A percentile compares a stretch with the other conserved stretches of the same genome.
These are phyloP conservation scores for Macaria liturata DNA, from an alignment of 2,888 invertebrate genomes.

Conservation along the genomic window DNA sequence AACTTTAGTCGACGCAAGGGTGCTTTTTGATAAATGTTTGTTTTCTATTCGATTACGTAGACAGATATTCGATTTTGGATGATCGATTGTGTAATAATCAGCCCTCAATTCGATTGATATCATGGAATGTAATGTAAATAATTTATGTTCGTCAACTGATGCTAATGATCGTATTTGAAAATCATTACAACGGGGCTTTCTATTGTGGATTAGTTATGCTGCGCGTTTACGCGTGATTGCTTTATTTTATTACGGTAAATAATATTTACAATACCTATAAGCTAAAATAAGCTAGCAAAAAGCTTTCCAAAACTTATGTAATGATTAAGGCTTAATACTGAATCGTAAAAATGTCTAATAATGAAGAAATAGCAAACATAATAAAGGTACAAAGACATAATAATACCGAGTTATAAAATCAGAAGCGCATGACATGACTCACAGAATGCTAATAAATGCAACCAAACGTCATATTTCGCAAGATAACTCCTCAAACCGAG, in stretches of 20 bases:
- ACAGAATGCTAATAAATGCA: background rate
- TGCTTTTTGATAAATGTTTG: conserved; percentile 64
- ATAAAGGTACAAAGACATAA: too few species aligned
- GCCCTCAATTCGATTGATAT: conserved; percentile 40
- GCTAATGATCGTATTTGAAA: conserved; percentile 17
- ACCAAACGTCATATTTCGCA: conserved; percentile 22
- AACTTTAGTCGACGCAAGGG: conserved; percentile 52
- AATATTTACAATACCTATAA: too few species aligned
- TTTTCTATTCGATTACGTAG: conserved; percentile 72
- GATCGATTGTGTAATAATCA: conserved; percentile 64
- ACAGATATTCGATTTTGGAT: conserved; percentile 60
- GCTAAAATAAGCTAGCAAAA: too few species aligned
- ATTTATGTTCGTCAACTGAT: conserved; percentile 22
- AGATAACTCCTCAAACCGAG: conserved; percentile 3
- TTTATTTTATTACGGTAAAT: conserved; percentile 4
- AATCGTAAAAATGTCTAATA: too few species aligned
- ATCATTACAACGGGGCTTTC: conserved; percentile 15
- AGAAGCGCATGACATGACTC: background rate
- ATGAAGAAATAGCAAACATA: too few species aligned
- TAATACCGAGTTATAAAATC: background rate
- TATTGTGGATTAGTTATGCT: conserved; percentile 10
- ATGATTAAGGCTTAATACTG: too few species aligned
- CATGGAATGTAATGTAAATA: conserved; percentile 19
- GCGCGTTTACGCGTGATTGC: conserved; percentile 1
- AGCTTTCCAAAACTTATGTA: too few species aligned